These are phyloP conservation scores for Tipula unca DNA, from an alignment of 2,888 invertebrate genomes.

Conservation along the genomic window DNA sequence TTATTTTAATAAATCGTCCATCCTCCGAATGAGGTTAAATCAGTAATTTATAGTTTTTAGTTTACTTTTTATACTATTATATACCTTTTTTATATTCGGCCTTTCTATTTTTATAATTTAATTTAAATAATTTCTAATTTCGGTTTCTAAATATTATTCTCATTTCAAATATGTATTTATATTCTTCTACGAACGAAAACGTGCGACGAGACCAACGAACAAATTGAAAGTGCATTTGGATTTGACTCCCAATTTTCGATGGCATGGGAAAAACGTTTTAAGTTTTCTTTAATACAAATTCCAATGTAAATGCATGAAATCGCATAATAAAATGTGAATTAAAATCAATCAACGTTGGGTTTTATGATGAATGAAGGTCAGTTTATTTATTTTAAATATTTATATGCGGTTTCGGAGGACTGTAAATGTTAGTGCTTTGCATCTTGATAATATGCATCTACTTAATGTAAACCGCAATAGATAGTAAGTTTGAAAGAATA, in stretches of 20 bases:
- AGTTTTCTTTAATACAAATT: neutral
- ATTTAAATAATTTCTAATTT: neutral
- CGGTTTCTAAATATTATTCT: neutral
- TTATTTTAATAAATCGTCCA: neutral
- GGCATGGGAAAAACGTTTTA: neutral
- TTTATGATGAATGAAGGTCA: neutral
- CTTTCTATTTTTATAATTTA: neutral
- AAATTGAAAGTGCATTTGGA: neutral
- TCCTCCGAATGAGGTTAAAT: neutral
- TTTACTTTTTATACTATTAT: neutral
- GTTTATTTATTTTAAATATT: neutral
- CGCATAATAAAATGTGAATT: neutral
- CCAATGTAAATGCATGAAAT: neutral
- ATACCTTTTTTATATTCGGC: too few relatives aligned
- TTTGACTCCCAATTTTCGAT: neutral
- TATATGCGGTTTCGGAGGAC: neutral
- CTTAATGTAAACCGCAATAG: too few relatives aligned
- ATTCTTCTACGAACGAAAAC: neutral
- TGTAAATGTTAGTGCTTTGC: neutral
- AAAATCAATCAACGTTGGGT: neutral
- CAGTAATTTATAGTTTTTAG: too few relatives aligned
- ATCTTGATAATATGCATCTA: too few relatives aligned
- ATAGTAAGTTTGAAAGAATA: too few relatives aligned
- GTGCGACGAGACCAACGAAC: neutral
- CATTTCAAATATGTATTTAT: too few relatives aligned